Conservation (phyloP, 2,797 vertebrate species). For the Eremophila alpestris region DNA sequence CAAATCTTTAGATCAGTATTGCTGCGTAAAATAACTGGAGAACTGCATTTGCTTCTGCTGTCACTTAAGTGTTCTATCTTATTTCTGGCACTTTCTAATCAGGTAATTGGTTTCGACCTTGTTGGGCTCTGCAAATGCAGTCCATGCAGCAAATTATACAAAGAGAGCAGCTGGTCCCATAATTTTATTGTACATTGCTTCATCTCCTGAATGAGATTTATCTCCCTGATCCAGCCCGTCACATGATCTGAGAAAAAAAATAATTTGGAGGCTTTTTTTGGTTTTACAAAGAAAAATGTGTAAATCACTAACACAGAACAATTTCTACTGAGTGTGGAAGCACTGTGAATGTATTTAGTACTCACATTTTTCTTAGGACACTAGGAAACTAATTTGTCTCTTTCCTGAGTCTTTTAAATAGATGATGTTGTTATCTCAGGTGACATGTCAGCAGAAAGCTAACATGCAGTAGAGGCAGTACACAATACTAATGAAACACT, state of each 20-base stretch:
- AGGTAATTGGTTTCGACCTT: conserved; percentile 62
- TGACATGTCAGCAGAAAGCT: conserved; percentile 59
- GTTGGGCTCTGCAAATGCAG: conserved; percentile 53
- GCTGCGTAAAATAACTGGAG: not conserved
- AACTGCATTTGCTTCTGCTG: conserved; percentile 10
- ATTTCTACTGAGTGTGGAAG: not conserved
- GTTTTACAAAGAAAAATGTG: conserved; percentile 28
- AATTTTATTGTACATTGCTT: conserved; percentile 12
- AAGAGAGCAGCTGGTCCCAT: conserved; percentile 64
- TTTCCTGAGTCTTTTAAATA: conserved; percentile 62
- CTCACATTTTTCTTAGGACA: not conserved
- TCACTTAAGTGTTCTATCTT: conserved; percentile 33
- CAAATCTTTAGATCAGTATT: not conserved
- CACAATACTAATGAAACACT: conserved; percentile 65
- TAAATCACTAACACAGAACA: conserved; percentile 41
- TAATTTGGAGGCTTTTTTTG: not conserved
- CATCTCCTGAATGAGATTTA: conserved; percentile 53
- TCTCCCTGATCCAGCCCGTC: conserved; percentile 58
- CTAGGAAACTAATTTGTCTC: conserved; percentile 40
- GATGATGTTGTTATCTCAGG: conserved; percentile 63
- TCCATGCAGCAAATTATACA: conserved; percentile 22
- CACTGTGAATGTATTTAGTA: not conserved
- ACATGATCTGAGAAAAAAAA: not conserved
- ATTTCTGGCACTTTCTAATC: conserved; percentile 65
- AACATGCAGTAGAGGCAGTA: conserved; percentile 36